Evolutionary conservation across 2,113 vertebrate species (phyloP).

Genomic region (Meriones unguiculatus): DNA sequence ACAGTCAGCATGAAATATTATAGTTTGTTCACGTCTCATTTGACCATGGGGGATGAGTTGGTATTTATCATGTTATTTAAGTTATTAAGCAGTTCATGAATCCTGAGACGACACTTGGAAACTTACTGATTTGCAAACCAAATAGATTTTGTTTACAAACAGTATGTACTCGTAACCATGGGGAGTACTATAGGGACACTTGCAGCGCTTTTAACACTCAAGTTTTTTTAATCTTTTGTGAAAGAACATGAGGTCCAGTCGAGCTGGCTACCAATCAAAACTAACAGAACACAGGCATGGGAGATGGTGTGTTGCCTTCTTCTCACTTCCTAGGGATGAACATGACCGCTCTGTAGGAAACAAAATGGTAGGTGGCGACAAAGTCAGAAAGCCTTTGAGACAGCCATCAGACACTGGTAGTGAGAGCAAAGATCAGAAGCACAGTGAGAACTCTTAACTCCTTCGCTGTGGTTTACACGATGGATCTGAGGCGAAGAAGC

Average conservation of each 20-base stretch:
- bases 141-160: background rate
- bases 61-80: slow-evolving; percentile 21
- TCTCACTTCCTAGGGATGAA: background rate
- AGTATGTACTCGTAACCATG: background rate
- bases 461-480: background rate
- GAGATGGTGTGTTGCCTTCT: background rate
- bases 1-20: background rate
- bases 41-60: background rate
- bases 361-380: background rate
- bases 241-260: background rate
- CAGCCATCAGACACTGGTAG: background rate
- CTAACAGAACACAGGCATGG: background rate
- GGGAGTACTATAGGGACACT: background rate
- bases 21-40: background rate
- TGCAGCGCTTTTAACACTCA: background rate
- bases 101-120: background rate
- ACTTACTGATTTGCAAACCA: background rate
- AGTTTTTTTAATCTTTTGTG: background rate
- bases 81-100: slow-evolving; percentile 20
- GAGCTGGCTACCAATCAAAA: background rate
- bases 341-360: background rate
- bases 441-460: background rate
- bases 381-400: background rate
- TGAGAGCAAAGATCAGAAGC: background rate
- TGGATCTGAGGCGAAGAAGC: background rate